Evolutionary conservation across 2,113 vertebrate genomes (phyloP).

Genomic region (Butorides virescens): DNA sequence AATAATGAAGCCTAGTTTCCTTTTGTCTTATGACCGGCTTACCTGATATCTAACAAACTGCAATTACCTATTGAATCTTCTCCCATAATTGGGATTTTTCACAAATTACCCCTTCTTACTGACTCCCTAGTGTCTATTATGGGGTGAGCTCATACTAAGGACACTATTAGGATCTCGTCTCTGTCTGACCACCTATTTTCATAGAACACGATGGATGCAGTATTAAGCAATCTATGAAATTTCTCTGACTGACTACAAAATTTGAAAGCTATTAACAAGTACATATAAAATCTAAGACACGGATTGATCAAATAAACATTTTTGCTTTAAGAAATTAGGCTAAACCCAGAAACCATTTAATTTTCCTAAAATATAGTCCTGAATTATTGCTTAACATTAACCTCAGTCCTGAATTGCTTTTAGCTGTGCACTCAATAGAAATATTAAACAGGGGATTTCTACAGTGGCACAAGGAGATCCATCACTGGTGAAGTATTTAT

Average conservation of each 20-base stretch:
- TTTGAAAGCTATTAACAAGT: background rate
- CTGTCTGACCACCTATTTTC: background rate
- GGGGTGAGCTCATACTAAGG: background rate
- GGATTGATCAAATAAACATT: background rate
- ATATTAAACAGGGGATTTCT: background rate
- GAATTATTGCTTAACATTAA: background rate
- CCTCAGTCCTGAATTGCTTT: background rate
- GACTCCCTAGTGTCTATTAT: background rate
- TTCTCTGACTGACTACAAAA: background rate
- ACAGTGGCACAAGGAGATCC: background rate
- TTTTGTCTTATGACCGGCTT: background rate
- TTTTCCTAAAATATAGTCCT: background rate
- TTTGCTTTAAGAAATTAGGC: background rate
- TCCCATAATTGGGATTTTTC: background rate
- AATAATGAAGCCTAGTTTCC: background rate
- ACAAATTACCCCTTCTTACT: background rate
- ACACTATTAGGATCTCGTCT: background rate
- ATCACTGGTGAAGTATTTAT: background rate
- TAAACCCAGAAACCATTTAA: background rate
- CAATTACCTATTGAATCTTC: background rate
- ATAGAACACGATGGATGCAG: background rate
- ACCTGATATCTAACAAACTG: background rate
- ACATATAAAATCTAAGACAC: background rate
- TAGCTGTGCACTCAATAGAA: background rate
- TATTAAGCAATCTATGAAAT: background rate